Conservation (phyloP, 2,888 invertebrate genomes). For the Philhelius pedissequus region DNA sequence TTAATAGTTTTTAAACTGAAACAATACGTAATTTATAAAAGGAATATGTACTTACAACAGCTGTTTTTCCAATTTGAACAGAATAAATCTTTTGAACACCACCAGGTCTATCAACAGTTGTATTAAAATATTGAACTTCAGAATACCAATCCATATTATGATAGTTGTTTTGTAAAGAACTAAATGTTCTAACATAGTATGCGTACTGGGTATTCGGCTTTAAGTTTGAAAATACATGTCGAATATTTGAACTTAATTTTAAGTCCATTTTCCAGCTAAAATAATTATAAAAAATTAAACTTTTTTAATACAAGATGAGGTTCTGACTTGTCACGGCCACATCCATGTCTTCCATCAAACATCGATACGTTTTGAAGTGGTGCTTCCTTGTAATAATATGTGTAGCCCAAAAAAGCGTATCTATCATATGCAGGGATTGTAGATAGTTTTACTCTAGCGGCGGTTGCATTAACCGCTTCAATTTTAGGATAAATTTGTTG, state of each 20-base stretch:
- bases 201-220: constrained; percentile 95
- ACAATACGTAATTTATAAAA: not conserved
- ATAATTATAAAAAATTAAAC: constrained; percentile 32
- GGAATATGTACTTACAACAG: constrained; percentile 74
- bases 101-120: constrained; percentile 79
- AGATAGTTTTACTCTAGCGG: constrained; percentile 83
- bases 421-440: constrained; percentile 84
- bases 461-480: constrained; percentile 76
- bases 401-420: constrained; percentile 92
- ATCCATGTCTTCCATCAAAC: constrained; percentile 94
- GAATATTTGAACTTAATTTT: constrained; percentile 76
- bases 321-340: constrained; percentile 87
- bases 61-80: constrained; percentile 70
- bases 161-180: constrained; percentile 87
- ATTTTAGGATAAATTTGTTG: constrained; percentile 75
- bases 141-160: constrained; percentile 87
- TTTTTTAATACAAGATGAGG: not conserved
- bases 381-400: constrained; percentile 90
- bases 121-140: constrained; percentile 89
- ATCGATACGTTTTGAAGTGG: constrained; percentile 87
- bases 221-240: constrained; percentile 84
- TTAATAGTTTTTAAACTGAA: too few species aligned
- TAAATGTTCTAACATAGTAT: constrained; percentile 94
- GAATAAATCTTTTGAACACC: constrained; percentile 73
- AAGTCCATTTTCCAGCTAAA: constrained; percentile 85